Conservation (phyloP, 2,113 vertebrate genomes). For the Paraplagusia blochii region DNA sequence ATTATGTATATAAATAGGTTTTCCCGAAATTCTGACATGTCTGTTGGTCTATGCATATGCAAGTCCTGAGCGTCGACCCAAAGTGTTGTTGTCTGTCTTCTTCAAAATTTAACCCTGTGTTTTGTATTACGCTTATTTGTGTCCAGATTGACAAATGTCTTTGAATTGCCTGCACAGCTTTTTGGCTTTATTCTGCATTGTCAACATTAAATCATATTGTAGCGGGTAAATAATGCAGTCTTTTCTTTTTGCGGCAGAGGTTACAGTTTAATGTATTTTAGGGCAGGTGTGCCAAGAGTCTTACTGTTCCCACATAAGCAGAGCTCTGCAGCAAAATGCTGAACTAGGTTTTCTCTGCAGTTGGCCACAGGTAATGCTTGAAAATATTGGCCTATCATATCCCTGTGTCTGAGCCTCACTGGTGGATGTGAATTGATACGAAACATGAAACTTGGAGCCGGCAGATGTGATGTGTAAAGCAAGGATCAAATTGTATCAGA, state of each 20-base stretch:
- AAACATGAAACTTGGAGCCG: constrained; percentile 41
- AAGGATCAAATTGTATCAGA: constrained; percentile 43
- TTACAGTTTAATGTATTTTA: constrained; percentile 50
- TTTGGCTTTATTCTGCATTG: constrained; percentile 46
- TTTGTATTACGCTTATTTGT: constrained; percentile 15
- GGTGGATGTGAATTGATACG: constrained; percentile 45
- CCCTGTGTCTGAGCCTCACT: constrained; percentile 39
- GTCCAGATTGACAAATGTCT: not conserved
- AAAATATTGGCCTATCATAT: constrained; percentile 47
- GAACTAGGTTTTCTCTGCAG: constrained; percentile 46
- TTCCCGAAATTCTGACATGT: too few relatives aligned
- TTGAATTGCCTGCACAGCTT: constrained; percentile 27
- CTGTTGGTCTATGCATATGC: too few relatives aligned
- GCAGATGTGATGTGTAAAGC: constrained; percentile 44
- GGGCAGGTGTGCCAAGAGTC: constrained; percentile 57
- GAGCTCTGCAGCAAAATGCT: constrained; percentile 46
- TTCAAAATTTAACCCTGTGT: not conserved
- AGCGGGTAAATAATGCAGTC: constrained; percentile 37
- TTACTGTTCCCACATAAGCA: constrained; percentile 42
- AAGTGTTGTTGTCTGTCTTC: too few relatives aligned
- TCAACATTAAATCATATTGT: constrained; percentile 40
- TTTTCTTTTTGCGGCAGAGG: constrained; percentile 44
- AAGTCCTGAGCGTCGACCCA: too few relatives aligned
- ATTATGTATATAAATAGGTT: too few relatives aligned
- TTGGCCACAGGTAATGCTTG: constrained; percentile 44